phyloP scores from a whole-genome alignment of 2,888 invertebrate genomes.

The Acanthococcus lagerstroemiae region DNA sequence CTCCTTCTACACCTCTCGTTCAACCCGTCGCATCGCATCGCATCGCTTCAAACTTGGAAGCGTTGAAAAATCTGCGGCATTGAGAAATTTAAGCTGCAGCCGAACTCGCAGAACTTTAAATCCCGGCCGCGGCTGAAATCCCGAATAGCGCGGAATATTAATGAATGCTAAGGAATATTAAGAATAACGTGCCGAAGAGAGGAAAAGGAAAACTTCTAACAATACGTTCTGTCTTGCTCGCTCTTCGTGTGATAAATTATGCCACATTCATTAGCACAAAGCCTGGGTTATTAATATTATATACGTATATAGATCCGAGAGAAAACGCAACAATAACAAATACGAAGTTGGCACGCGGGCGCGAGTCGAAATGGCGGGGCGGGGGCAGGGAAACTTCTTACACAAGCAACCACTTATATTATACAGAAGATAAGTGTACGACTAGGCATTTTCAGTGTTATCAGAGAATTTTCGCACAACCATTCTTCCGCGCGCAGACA shows the following conservation, averaged over 20 bases:
- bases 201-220: not conserved
- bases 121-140: not conserved
- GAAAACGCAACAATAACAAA: slow-evolving; percentile 5
- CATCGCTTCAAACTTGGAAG: no score
- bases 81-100: not conserved
- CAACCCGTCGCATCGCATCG: no score
- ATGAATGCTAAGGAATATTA: slow-evolving; percentile 9
- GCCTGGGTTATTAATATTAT: slow-evolving; percentile 7
- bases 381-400: not conserved
- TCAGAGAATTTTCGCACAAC: slow-evolving; percentile 16
- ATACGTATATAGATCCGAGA: not conserved
- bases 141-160: slow-evolving; percentile 1
- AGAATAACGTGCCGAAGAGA: not conserved
- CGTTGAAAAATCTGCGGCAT: not conserved
- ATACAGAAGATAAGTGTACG: not conserved
- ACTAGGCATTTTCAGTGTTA: not conserved
- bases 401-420: not conserved
- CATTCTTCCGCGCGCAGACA: slow-evolving; percentile 26
- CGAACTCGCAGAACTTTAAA: slow-evolving; percentile 1
- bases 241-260: slow-evolving; percentile 3
- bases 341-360: not conserved
- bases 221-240: not conserved
- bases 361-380: no score
- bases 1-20: no score
- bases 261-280: slow-evolving; percentile 9